A percentile compares a stretch with the other conserved stretches of the same genome.
These are phyloP conservation scores for Cygnus olor DNA, from an alignment of 2,797 vertebrate species.

Conservation along the genomic window DNA sequence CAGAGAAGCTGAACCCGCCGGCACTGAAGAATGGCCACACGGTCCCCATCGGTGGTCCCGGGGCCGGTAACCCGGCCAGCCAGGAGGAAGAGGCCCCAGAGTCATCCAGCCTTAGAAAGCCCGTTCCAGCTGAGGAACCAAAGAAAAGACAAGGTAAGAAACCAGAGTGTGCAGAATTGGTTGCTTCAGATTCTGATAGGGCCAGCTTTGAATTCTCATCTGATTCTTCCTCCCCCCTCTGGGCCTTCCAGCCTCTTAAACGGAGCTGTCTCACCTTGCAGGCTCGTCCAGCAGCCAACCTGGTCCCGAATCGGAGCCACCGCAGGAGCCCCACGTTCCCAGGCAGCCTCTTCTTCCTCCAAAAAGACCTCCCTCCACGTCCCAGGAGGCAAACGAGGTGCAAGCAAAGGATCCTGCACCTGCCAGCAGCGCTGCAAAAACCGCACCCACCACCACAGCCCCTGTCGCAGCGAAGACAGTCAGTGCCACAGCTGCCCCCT, in stretches of 20 bases:
- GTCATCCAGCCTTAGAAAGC: constrained; percentile 71
- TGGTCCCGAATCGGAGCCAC: constrained; percentile 79
- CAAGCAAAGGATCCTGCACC: constrained; percentile 50
- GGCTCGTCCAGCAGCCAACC: constrained; percentile 85
- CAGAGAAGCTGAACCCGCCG: constrained; percentile 80
- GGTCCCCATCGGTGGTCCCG: constrained; percentile 76
- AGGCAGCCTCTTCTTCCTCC: constrained; percentile 89
- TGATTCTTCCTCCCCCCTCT: neutral
- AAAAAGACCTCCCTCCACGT: constrained; percentile 87
- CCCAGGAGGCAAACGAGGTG: constrained; percentile 80
- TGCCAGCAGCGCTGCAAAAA: constrained; percentile 75
- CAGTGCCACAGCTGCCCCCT: constrained; percentile 37
- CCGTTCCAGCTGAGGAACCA: constrained; percentile 78
- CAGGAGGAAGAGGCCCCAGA: constrained; percentile 81
- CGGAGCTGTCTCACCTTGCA: constrained; percentile 46
- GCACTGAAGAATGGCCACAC: constrained; percentile 94
- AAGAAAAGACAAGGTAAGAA: constrained; percentile 73
- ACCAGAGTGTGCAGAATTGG: neutral
- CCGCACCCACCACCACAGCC: constrained; percentile 70
- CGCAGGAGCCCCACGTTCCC: constrained; percentile 81
- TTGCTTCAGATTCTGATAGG: neutral
- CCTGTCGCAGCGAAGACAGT: constrained; percentile 47
- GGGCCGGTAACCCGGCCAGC: constrained; percentile 48
- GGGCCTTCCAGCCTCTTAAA: neutral
- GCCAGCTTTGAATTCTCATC: neutral